Evolutionary conservation across 23 tunicate species (phyloP).

Genomic region (Trididemnum nubilum): DNA sequence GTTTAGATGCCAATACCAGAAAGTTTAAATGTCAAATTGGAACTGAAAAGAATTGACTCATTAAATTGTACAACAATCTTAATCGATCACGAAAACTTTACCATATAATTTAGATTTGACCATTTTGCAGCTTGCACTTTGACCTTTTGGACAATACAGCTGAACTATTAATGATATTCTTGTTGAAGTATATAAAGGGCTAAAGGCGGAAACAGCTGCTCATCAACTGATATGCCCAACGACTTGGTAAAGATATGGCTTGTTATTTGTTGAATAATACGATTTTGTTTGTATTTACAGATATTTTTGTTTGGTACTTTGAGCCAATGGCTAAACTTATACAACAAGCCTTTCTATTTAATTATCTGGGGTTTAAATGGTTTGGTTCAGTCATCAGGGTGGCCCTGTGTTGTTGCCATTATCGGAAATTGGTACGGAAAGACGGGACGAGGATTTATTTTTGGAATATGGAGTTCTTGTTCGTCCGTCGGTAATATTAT

Average conservation of each 20-base stretch:
- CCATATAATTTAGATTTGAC: too few species aligned
- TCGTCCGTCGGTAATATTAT: conserved; percentile 73
- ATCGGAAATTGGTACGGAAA: conserved; percentile 86
- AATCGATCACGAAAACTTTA: too few species aligned
- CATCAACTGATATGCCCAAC: too few species aligned
- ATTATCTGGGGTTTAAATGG: conserved; percentile 69
- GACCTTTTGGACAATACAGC: too few species aligned
- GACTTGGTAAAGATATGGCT: neutral
- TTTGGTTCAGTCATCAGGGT: conserved; percentile 62
- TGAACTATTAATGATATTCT: too few species aligned
- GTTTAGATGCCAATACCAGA: too few species aligned
- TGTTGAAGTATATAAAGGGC: too few species aligned
- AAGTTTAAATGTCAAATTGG: too few species aligned
- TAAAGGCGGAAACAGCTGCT: too few species aligned
- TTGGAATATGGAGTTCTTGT: conserved; percentile 86
- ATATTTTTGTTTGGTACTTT: conserved; percentile 65
- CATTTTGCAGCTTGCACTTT: too few species aligned
- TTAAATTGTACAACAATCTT: too few species aligned
- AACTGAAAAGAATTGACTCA: too few species aligned
- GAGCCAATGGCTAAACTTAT: conserved; percentile 53
- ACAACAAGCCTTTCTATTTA: conserved; percentile 57
- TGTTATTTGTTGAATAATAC: neutral
- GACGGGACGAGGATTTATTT: conserved; percentile 51
- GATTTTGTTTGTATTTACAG: conserved; percentile 13
- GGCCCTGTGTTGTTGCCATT: conserved; percentile 75